A percentile compares a stretch with the other conserved stretches of the same genome.
phyloP scores from a whole-genome alignment of 2,888 invertebrate species.

The Apamea crenata region DNA sequence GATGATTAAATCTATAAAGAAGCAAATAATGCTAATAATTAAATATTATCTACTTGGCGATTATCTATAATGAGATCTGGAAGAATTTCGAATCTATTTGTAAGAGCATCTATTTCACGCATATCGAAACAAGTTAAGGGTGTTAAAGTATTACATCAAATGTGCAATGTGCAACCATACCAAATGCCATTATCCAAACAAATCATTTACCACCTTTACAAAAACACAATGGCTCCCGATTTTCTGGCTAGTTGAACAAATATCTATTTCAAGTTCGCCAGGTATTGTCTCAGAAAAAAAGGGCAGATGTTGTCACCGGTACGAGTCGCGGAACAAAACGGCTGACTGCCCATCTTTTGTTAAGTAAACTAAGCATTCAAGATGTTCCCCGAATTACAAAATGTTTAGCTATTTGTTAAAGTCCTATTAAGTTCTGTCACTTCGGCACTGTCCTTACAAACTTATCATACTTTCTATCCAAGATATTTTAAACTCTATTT shows the following conservation, averaged over 20 bases:
- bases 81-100: background rate
- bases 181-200: constrained; percentile 78
- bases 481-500: constrained; percentile 66
- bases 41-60: background rate
- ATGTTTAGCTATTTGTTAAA: constrained; percentile 90
- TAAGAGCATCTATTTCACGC: constrained; percentile 15
- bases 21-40: no score
- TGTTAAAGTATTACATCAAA: constrained; percentile 73
- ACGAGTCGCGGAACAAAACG: constrained; percentile 81
- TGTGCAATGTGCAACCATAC: constrained; percentile 75
- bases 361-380: constrained; percentile 86
- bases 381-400: constrained; percentile 89
- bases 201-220: constrained; percentile 80
- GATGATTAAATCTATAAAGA: background rate
- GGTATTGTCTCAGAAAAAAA: constrained; percentile 82
- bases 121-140: constrained; percentile 25
- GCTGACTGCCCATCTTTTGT: constrained; percentile 83
- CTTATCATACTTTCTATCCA: constrained; percentile 41
- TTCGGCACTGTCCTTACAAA: constrained; percentile 79
- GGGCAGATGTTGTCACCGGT: constrained; percentile 87
- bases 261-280: constrained; percentile 85
- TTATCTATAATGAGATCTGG: constrained; percentile 32
- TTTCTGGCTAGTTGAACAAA: constrained; percentile 90
- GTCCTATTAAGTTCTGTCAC: constrained; percentile 89
- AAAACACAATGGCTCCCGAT: constrained; percentile 85